Base-by-base conservation (phyloP, 2,797 vertebrate species). In the Tolypeutes matacus region DNA sequence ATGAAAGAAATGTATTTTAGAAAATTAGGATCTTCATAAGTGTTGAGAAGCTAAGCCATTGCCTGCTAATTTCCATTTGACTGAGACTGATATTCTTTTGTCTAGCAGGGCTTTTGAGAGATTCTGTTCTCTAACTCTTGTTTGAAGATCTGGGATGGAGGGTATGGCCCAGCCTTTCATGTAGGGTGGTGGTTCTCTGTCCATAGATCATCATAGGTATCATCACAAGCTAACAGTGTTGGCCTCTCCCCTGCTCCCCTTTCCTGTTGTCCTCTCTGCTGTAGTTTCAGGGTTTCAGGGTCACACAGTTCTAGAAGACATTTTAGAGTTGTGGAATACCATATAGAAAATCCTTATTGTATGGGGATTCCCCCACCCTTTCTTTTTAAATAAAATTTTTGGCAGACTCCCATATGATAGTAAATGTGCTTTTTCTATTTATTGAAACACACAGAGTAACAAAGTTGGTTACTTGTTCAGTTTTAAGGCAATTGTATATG, bases 1-100 rank as follows among this genome's bases (percentile, higher is more conserved):
- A 88, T 80, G 86, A 92, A n/a, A 78, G 39, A 83, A 82, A 20
- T 70, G 17, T 64, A 36, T 56, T 80, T 88, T 86, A 42, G 77
- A 67, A 89, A 95, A 65, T 62, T 51, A 83, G 75, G n/a, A 18
- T 69, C 2, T 36, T 91, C 67, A n/a, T 58, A 20, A 70, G 65
- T 4, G 1, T 58, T 51, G 62, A 89, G 60, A 89, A 82, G 67
- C 72, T 64, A 56, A 89, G 62, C 77, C 36, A 9, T 62, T 83
- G 85, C n/a, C 14, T 62, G 82, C 70, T 70, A 60, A 53, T 42
- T 83, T 92, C n/a, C 27, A 6, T 75, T 82, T 4, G 34, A 23
- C 75, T 76, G 70, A 75, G 69, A 70, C 36, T 53, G 49, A 69
- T 85, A 76, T 29, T 78, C 53, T 46, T 13, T 7, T 72, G 15